A percentile compares a stretch with the other conserved stretches of the same genome.
Evolutionary conservation across 2,797 vertebrate species (phyloP).

Genomic region (Acipenser ruthenus): DNA sequence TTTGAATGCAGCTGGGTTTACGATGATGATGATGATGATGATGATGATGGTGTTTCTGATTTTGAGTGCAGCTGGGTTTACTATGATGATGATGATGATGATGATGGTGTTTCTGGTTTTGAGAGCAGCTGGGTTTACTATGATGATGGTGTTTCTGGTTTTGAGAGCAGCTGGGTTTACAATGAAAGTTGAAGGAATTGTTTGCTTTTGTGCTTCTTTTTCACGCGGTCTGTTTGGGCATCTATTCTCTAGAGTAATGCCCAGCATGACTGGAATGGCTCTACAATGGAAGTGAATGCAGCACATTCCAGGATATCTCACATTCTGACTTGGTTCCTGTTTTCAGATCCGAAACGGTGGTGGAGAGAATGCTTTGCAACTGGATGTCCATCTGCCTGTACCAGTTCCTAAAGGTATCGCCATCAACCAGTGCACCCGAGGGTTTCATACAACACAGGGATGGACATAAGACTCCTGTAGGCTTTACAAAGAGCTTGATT

Average conservation of each 20-base stretch:
- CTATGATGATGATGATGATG: too few species aligned
- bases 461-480: too few species aligned
- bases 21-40: too few species aligned
- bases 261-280: constrained; percentile 32
- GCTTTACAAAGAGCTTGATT: too few species aligned
- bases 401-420: constrained; percentile 87
- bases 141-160: too few species aligned
- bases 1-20: too few species aligned
- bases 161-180: constrained; percentile 26
- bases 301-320: not conserved
- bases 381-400: constrained; percentile 99
- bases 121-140: too few species aligned
- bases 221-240: constrained; percentile 28
- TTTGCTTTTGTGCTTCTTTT: constrained; percentile 43
- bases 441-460: too few species aligned
- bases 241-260: constrained; percentile 28
- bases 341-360: constrained; percentile 89
- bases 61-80: too few species aligned
- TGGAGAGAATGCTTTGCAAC: constrained; percentile 96
- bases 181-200: constrained; percentile 35
- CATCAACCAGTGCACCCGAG: too few species aligned
- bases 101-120: too few species aligned
- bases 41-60: too few species aligned
- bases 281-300: not conserved
- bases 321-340: not conserved